Conservation (phyloP, 2,888 invertebrate genomes). For the Cheilosia variabilis region DNA sequence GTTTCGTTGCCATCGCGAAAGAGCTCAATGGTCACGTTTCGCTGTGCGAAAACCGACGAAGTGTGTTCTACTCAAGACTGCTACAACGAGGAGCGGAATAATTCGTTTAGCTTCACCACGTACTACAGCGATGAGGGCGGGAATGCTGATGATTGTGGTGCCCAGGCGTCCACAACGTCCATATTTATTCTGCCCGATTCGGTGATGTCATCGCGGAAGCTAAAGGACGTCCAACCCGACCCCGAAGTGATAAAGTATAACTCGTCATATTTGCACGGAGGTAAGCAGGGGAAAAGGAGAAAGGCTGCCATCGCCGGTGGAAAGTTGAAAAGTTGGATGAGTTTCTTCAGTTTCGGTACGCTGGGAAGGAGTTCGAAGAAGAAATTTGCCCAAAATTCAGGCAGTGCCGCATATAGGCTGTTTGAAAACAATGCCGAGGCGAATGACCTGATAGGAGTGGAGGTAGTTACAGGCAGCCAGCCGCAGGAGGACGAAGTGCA, state of each 20-base stretch:
- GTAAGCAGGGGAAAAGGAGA: conserved; percentile 59
- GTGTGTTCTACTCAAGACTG: conserved; percentile 51
- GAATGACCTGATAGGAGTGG: conserved; percentile 77
- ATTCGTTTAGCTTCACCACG: conserved; percentile 65
- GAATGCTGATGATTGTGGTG: conserved; percentile 32
- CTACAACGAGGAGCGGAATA: conserved; percentile 70
- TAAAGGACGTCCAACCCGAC: conserved; percentile 81
- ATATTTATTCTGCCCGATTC: conserved; percentile 77
- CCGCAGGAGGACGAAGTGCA: conserved; percentile 1
- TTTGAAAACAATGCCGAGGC: conserved; percentile 78
- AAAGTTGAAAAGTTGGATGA: conserved; percentile 75
- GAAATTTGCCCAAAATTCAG: conserved; percentile 79
- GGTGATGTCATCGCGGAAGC: conserved; percentile 80
- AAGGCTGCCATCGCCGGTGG: conserved; percentile 70
- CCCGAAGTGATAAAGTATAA: conserved; percentile 82
- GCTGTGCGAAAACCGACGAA: conserved; percentile 64
- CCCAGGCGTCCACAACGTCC: conserved; percentile 37
- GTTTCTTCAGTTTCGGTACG: conserved; percentile 77
- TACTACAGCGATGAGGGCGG: conserved; percentile 52
- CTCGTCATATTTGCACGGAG: conserved; percentile 61
- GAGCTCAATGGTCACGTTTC: conserved; percentile 82
- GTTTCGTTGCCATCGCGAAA: conserved; percentile 80
- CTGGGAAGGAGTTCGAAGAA: conserved; percentile 79
- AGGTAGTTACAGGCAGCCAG: conserved; percentile 32
- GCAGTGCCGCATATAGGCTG: conserved; percentile 78